Evolutionary conservation across 2,113 vertebrate species (phyloP).

Genomic region (Tyrannus savana): DNA sequence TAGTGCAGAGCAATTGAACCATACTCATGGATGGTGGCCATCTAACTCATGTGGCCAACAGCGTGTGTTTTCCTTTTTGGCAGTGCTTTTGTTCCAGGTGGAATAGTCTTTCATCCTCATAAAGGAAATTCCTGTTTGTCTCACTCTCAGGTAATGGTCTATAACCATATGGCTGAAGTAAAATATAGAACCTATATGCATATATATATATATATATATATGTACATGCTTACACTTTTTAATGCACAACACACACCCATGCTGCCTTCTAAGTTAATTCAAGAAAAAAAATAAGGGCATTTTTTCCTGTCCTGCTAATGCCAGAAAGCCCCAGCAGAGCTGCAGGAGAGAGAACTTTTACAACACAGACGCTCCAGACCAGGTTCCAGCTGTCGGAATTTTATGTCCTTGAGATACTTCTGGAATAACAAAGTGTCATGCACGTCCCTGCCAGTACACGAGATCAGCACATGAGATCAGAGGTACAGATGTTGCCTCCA

Average conservation of each 20-base stretch:
- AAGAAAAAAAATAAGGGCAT: neutral
- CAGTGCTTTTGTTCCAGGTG: slow-evolving; percentile 63
- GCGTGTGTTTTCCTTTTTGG: neutral
- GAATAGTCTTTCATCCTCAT: neutral
- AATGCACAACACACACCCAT: neutral
- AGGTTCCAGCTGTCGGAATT: slow-evolving; percentile 69
- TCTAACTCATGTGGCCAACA: neutral
- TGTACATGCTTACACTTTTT: neutral
- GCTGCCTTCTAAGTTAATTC: neutral
- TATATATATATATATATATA: neutral
- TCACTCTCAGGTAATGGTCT: slow-evolving; percentile 15
- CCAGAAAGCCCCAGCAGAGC: slow-evolving; percentile 23
- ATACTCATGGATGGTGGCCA: slow-evolving; percentile 36
- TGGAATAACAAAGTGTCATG: slow-evolving; percentile 70
- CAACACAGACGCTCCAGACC: slow-evolving; percentile 13
- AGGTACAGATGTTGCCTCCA: slow-evolving; percentile 63
- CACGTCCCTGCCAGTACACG: slow-evolving; percentile 59
- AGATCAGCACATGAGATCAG: slow-evolving; percentile 73
- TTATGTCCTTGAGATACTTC: slow-evolving; percentile 64
- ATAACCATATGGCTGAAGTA: neutral
- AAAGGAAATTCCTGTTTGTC: slow-evolving; percentile 41
- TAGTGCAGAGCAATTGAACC: slow-evolving; percentile 36
- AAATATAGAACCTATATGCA: neutral
- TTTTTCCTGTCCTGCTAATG: neutral
- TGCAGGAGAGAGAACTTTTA: slow-evolving; percentile 29